Evolutionary conservation across 2,113 vertebrate genomes (phyloP).

Genomic region (Thryonomys swinderianus): DNA sequence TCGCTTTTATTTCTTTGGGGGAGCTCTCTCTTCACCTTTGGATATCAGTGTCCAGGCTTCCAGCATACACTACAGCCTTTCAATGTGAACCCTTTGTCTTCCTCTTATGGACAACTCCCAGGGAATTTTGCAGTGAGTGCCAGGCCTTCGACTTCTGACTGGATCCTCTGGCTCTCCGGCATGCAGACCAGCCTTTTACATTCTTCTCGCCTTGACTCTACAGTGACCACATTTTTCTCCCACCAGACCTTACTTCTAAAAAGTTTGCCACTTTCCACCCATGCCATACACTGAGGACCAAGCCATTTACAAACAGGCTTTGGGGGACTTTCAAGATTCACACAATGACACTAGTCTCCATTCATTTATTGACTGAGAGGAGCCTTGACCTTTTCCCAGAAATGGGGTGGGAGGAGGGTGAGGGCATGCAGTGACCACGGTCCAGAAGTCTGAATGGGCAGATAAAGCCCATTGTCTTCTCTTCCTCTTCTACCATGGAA

Average conservation of each 20-base stretch:
- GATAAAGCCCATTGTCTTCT: neutral
- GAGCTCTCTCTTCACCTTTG: neutral
- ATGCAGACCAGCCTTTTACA: neutral
- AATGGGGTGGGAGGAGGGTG: too few species aligned
- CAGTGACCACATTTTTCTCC: neutral
- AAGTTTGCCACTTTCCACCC: too few species aligned
- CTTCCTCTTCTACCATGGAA: neutral
- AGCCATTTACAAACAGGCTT: too few species aligned
- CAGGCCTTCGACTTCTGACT: neutral
- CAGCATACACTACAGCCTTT: too few species aligned
- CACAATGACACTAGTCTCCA: neutral
- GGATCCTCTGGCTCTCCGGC: neutral
- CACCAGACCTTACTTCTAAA: neutral
- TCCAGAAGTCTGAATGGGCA: neutral
- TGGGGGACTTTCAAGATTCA: too few species aligned
- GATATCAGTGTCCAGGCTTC: neutral
- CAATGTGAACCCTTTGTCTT: neutral
- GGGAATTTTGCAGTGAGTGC: neutral
- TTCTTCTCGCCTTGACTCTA: neutral
- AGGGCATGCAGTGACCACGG: too few species aligned
- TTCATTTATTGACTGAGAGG: neutral
- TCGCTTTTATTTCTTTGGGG: neutral
- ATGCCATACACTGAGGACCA: too few species aligned
- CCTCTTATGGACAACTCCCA: neutral
- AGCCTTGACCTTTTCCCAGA: neutral